A percentile compares a stretch with the other conserved stretches of the same genome.
Evolutionary conservation across 2,888 invertebrate genomes (phyloP).

Genomic region (Smittia sp.): DNA sequence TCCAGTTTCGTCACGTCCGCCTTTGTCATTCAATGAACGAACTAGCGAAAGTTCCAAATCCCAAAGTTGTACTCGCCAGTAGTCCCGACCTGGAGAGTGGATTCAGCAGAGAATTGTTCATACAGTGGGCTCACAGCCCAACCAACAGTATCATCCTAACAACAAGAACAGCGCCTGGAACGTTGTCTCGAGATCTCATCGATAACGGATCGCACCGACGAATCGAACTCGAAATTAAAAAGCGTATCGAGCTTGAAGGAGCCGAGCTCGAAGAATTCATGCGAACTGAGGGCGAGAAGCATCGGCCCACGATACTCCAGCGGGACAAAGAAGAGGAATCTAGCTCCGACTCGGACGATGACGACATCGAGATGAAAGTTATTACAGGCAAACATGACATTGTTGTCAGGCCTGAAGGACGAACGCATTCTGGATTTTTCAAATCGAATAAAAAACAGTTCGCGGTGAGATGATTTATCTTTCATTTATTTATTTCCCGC

Average conservation of each 20-base stretch:
- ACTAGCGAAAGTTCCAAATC: slow-evolving; percentile 79
- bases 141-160: slow-evolving; percentile 95
- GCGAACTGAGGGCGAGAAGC: slow-evolving; percentile 61
- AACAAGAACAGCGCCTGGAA: slow-evolving; percentile 78
- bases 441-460: slow-evolving; percentile 73
- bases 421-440: slow-evolving; percentile 72
- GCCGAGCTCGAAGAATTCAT: slow-evolving; percentile 73
- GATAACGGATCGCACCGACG: slow-evolving; percentile 70
- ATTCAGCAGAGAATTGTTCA: slow-evolving; percentile 89
- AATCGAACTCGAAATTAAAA: slow-evolving; percentile 67
- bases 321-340: slow-evolving; percentile 65
- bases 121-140: slow-evolving; percentile 88
- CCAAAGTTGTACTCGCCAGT: slow-evolving; percentile 93
- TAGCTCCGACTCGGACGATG: slow-evolving; percentile 68
- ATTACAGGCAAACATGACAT: slow-evolving; percentile 86
- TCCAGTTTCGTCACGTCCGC: slow-evolving; percentile 90
- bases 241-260: slow-evolving; percentile 72
- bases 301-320: slow-evolving; percentile 52
- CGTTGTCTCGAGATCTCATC: slow-evolving; percentile 73
- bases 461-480: no score
- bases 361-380: slow-evolving; percentile 80
- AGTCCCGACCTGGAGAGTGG: slow-evolving; percentile 94
- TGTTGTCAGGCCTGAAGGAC: slow-evolving; percentile 73
- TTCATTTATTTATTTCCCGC: slow-evolving; percentile 44
- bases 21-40: slow-evolving; percentile 91